phyloP scores from a whole-genome alignment of 2,888 invertebrate species.

The Theretra japonica region DNA sequence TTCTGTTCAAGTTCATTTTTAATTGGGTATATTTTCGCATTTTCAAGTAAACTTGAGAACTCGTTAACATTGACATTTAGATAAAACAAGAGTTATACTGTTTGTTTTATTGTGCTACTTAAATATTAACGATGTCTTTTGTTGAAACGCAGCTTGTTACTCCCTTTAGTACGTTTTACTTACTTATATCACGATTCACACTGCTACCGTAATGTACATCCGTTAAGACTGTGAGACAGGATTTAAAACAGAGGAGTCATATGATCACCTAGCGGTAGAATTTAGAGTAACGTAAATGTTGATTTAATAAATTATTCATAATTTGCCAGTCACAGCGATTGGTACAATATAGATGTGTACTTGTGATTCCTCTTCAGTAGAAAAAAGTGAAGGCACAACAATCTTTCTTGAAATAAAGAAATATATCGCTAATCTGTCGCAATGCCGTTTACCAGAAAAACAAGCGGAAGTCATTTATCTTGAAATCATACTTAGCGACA shows the following conservation, averaged over 20 bases:
- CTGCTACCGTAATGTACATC: no score
- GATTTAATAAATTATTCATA: no score
- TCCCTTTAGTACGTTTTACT: background rate
- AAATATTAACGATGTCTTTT: constrained; percentile 4
- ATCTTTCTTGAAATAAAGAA: no score
- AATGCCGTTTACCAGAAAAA: background rate
- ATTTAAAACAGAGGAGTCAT: no score
- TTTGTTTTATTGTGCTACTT: constrained; percentile 17
- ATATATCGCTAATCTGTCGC: background rate
- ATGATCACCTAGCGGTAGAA: no score
- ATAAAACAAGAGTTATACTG: background rate
- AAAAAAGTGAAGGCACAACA: no score
- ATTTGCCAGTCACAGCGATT: no score
- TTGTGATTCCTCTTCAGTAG: no score
- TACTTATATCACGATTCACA: background rate
- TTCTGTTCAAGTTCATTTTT: constrained; percentile 5
- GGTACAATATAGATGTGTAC: no score
- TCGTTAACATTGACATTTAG: constrained; percentile 10
- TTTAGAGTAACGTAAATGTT: no score
- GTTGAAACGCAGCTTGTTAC: background rate
- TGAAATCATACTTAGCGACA: background rate
- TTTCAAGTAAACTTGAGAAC: background rate
- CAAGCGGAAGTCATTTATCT: background rate
- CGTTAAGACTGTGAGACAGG: background rate
- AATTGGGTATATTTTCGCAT: background rate